Base-by-base conservation (phyloP, 2,113 vertebrate genomes). In the Murina feae region DNA sequence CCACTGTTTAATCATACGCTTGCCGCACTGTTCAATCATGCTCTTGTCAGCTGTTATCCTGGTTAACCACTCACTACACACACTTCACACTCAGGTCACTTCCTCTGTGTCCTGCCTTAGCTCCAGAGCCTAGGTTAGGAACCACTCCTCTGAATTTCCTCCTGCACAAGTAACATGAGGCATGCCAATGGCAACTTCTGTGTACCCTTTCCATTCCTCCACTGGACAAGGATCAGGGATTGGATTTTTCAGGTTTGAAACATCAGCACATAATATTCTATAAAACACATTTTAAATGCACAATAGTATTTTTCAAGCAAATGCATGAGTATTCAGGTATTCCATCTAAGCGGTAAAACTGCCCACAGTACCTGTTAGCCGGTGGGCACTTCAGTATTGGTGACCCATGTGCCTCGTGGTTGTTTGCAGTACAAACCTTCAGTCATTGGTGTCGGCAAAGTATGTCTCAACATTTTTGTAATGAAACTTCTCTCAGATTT, bases 391-490 rank as follows among this genome's bases (percentile, higher is more conserved):
- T 66, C 28, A 44, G 2, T 32, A 18, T 20, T 74, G 2, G 55
- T 39, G 16, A 35, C 49, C 16, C 3, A 66, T n/a, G 6, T 0
- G 3, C 14, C 37, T 66, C 14, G 9, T 6, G 16, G 23, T 1
- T 16, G 2, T 91, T 71, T 91, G 16, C 2, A 69, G 6, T 55
- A 68, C 55, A 63, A 89, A 69, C 47, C 51, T n/a, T 78, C 42
- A 83, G 32, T 79, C 53, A 55, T 11, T 55, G 7, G 35, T 2
- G 1, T 9, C 55, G 14, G 39, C 23, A 23, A 81, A 30, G 9
- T 72, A 51, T 86, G 51, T 79, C 39, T 81, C 21, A 55, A 28
- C 3, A 28, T 69, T 80, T 86, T 69, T 55, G 32, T 69, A 51
- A 65, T 65, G n/a, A 8, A 65, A 0, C 44, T 84, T 80, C 28